phyloP scores from a whole-genome alignment of 1,140 invertebrate genomes.

The Xylocopa sonorina region DNA sequence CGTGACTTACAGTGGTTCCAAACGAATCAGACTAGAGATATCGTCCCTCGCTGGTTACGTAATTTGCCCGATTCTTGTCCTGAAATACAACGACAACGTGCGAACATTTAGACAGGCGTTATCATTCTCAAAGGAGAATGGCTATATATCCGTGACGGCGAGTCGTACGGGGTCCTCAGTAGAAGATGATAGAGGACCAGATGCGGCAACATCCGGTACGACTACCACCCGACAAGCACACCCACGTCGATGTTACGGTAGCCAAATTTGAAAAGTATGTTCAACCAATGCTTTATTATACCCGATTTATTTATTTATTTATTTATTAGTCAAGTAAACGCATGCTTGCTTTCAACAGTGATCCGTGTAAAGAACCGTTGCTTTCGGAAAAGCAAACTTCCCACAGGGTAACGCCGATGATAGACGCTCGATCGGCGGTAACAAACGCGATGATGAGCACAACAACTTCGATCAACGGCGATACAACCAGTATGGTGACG shows the following conservation, averaged over 20 bases:
- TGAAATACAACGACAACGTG: constrained; percentile 58
- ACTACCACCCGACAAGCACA: constrained; percentile 62
- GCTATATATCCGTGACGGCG: constrained; percentile 58
- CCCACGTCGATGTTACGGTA: constrained; percentile 52
- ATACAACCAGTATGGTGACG: constrained; percentile 17
- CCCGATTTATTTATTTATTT: too few species aligned
- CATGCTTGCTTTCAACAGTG: constrained; percentile 66
- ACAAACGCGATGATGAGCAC: constrained; percentile 32
- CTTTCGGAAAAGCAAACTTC: constrained; percentile 75
- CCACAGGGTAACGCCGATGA: constrained; percentile 79
- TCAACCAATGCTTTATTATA: neutral
- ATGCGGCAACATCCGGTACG: constrained; percentile 68
- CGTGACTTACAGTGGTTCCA: constrained; percentile 20
- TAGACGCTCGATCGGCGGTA: constrained; percentile 69
- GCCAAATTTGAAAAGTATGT: constrained; percentile 72
- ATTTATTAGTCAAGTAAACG: too few species aligned
- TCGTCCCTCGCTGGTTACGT: constrained; percentile 55
- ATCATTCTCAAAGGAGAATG: constrained; percentile 70
- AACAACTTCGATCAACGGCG: constrained; percentile 31
- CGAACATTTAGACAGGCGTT: constrained; percentile 59
- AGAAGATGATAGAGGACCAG: constrained; percentile 76
- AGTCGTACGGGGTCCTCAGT: constrained; percentile 65
- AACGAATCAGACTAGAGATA: constrained; percentile 56
- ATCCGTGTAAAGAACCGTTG: constrained; percentile 80
- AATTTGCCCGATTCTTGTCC: constrained; percentile 65